Evolutionary conservation across 1,140 invertebrate genomes (phyloP).

Genomic region (Trinorchestia longiramus): DNA sequence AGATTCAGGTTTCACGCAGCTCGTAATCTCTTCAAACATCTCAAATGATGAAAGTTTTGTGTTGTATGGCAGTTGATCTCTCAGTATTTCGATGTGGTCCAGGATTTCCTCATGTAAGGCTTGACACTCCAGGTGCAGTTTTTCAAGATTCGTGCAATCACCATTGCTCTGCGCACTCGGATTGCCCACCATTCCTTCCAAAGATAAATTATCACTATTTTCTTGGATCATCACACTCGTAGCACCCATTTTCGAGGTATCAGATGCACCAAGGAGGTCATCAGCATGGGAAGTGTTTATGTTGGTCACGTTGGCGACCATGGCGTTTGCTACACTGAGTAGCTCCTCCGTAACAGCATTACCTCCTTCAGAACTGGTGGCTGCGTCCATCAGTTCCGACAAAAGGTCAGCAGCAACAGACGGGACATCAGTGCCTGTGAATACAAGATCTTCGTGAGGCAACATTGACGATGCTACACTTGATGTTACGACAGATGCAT

Average conservation of each 20-base stretch:
- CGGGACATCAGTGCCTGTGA: background rate
- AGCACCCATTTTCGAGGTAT: slow-evolving; percentile 3
- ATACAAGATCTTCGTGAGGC: slow-evolving; percentile 3
- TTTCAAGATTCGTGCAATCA: slow-evolving; percentile 31
- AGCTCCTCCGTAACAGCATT: slow-evolving; percentile 10
- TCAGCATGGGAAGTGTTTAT: background rate
- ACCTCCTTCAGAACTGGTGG: background rate
- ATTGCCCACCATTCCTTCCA: background rate
- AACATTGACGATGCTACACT: slow-evolving; percentile 7
- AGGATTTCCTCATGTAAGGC: slow-evolving; percentile 25
- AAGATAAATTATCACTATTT: background rate
- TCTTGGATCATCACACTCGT: background rate
- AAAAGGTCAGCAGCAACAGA: slow-evolving; percentile 44
- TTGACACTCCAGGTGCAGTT: slow-evolving; percentile 25
- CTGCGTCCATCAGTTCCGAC: slow-evolving; percentile 16
- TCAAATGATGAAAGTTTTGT: background rate
- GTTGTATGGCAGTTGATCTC: slow-evolving; percentile 12
- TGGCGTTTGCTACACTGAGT: background rate
- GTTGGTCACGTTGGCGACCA: background rate
- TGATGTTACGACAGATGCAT: background rate
- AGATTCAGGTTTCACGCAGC: background rate
- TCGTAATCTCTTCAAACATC: background rate
- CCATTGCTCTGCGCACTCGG: background rate
- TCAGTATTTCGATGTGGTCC: slow-evolving; percentile 22
- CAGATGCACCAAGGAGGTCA: background rate